Evolutionary conservation across 2,888 invertebrate genomes (phyloP), one percentile per base, ranked within the genome.

Genomic region (Pilophorus perplexus): DNA sequence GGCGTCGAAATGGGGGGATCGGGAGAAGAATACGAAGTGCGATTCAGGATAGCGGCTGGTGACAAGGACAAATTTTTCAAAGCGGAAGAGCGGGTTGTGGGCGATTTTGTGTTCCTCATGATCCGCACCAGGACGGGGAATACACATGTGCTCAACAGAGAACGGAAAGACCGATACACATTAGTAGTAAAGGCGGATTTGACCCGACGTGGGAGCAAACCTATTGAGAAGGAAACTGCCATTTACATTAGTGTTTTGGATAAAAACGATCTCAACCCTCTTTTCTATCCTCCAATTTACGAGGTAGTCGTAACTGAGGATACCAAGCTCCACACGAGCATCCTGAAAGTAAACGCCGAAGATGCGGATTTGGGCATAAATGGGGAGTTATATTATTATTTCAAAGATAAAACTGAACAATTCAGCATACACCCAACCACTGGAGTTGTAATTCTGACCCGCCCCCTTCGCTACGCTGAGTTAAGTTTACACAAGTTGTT

Each of bases 311-410:
- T 96, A 46, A 84, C 87, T 22, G 95, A 95, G 77, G 93, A 95
- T 77, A 86, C 88, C 66, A 86, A 90, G n/a, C 80, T 92, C 68
- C 91, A 94, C 78, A 83, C 85, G 68, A 90, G 87, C 76, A 83
- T 94, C 68, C 79, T 87, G 28, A 84, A 83, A 74, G 90, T 91
- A 62, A 80, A 85, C 42, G 97, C 96, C 0, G 93, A 93, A 74
- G 98, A 98, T 79, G 95, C 97, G 2, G 97, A 98, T 77, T 81
- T 91, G 42, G 97, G 96, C 1, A 82, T 92, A 73, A 97, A 97
- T 78, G 94, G 95, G 0, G 93, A 97, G 80, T 91, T 97, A 73
- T 96, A 96, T 79, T 98, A 95, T 79, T 93, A 93, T 76, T 85
- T 97, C 74, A 81, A 84, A 54, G 86, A 90, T 72, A 84, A 44